Conservation (phyloP, 1,140 invertebrate genomes). For the Steinernema feltiae region DNA sequence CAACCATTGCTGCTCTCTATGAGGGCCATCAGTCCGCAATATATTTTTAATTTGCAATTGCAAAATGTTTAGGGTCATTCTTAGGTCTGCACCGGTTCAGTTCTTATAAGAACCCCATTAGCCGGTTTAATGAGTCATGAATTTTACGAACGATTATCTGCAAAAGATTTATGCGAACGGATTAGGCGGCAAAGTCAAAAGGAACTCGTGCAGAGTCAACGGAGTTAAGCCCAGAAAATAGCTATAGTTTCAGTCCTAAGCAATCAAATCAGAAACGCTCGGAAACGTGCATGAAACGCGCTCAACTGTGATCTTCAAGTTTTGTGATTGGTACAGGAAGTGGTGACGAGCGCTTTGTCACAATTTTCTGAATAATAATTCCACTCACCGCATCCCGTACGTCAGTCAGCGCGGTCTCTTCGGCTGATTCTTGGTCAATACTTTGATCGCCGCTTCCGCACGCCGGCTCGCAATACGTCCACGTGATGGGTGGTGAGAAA, state of each 20-base stretch:
- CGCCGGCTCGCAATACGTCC: conserved; percentile 24
- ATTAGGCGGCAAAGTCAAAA: too few relatives aligned
- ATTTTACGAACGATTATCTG: not conserved
- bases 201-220: too few relatives aligned
- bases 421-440: conserved; percentile 22
- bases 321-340: too few relatives aligned
- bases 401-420: conserved; percentile 23
- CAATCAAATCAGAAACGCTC: too few relatives aligned
- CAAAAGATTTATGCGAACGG: too few relatives aligned
- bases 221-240: too few relatives aligned
- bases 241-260: too few relatives aligned
- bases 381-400: conserved; percentile 20
- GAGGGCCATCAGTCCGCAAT: not conserved
- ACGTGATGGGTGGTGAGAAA: conserved; percentile 23
- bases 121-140: not conserved
- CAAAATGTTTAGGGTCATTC: not conserved
- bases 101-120: too few relatives aligned
- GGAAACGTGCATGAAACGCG: too few relatives aligned
- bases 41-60: not conserved
- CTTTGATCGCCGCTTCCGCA: conserved; percentile 27
- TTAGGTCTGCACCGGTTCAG: too few relatives aligned
- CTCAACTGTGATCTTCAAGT: too few relatives aligned
- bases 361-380: not conserved
- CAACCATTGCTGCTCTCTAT: too few relatives aligned
- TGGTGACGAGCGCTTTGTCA: not conserved